A percentile compares a stretch with the other conserved stretches of the same genome.
Evolutionary conservation across 1,140 invertebrate genomes (phyloP).

Genomic region (Papilio xuthus): DNA sequence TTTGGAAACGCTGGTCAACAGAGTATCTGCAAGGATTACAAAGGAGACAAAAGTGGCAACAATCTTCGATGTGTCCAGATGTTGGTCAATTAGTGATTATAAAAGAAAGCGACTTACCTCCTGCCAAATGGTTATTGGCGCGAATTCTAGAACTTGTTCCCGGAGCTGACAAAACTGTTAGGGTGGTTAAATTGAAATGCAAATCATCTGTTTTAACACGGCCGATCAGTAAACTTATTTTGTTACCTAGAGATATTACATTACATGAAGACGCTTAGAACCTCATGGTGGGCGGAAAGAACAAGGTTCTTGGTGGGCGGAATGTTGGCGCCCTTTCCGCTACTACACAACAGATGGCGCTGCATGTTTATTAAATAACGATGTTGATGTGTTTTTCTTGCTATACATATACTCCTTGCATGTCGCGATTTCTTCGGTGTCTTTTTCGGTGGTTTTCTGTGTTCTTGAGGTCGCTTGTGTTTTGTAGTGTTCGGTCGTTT

Average conservation of each 20-base stretch:
- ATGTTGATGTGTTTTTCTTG: too few species aligned
- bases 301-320: constrained; percentile 8
- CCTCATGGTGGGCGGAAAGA: constrained; percentile 3
- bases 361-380: too few species aligned
- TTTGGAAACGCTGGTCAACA: constrained; percentile 43
- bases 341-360: too few species aligned
- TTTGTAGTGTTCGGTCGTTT: too few species aligned
- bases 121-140: constrained; percentile 5
- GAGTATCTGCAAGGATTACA: constrained; percentile 42
- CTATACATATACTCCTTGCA: too few species aligned
- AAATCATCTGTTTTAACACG: neutral
- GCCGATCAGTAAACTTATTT: neutral
- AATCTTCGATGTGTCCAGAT: neutral
- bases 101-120: constrained; percentile 23
- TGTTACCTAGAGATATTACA: neutral
- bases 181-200: neutral
- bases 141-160: neutral
- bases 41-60: constrained; percentile 39
- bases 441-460: too few species aligned
- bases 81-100: constrained; percentile 18
- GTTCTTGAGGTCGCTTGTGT: too few species aligned
- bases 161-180: neutral
- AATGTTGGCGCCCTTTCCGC: neutral
- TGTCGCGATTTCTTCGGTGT: too few species aligned
- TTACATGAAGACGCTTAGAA: neutral